Evolutionary conservation across 37 sponge, comb jelly and placozoan genomes (phyloP), one percentile per base, ranked within the genome.

Genomic region (Aphrocallistes beatrix): DNA sequence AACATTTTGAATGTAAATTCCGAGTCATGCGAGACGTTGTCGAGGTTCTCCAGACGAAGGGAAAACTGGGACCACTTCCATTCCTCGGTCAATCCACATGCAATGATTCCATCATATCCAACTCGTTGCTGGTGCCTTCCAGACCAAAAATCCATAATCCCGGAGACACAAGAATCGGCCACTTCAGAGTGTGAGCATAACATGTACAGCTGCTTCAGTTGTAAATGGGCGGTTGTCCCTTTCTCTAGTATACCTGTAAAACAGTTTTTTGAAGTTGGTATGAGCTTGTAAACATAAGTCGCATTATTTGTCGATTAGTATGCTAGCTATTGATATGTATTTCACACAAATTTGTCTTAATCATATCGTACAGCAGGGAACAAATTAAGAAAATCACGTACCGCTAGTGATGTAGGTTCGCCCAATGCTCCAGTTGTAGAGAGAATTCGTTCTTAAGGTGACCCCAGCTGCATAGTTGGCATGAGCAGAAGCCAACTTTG

Each of bases 1-100:
- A 60, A 60, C 75, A 60, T 60, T 60, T 60, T 60, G 75, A 60
- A 60, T 60, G 75, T 60, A 28, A 60, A 60, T 60, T 60, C 75
- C 3, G 75, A 60, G 75, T 60, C 21, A 60, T 60, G 75, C 34
- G 75, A 60, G 8, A 60, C 21, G 3, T 60, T 30, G 75, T 60
- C 75, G 21, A 60, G 75, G 75, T 60, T 60, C 75, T 60, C 75
- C 75, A 60, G 75, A 60, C 75, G 75, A 60, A 60, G 75, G 75
- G 75, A 30, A n/a, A 60, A 60, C 75, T 60, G 75, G 34, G n/a
- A 60, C 75, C 75, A 60, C 75, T 60, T 28, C 75, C 25, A 60
- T 60, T 60, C 75, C 75, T 60, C 75, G 8, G 75, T 60, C 34
- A 60, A 60, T 13, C 75, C 75, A 60, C 75, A 60, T 32, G 75